These are phyloP conservation scores for Craterocephalus amniculus DNA, from an alignment of 2,797 vertebrate genomes.

Conservation along the genomic window DNA sequence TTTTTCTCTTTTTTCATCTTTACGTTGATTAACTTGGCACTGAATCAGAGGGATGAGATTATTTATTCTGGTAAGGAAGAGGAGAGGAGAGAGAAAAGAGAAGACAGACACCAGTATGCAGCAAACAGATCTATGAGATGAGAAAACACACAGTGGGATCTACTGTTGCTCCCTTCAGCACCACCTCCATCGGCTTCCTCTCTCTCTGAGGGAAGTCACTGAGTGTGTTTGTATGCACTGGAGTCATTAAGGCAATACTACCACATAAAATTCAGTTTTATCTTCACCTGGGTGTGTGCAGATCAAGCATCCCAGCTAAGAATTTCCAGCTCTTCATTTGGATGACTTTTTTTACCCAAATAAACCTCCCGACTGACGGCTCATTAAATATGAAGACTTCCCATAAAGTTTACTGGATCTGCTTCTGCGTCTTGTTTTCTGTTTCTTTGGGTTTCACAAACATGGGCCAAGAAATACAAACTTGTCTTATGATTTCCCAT, in stretches of 20 bases:
- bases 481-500: not conserved
- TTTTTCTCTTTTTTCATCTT: conserved; percentile 17
- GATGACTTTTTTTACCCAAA: too few relatives aligned
- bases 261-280: not conserved
- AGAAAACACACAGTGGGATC: conserved; percentile 42
- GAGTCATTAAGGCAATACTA: conserved; percentile 6
- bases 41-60: conserved; percentile 22
- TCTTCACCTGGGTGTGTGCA: conserved; percentile 1
- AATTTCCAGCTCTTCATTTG: not conserved
- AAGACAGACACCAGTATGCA: not conserved
- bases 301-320: conserved; percentile 14
- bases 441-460: not conserved
- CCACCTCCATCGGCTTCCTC: conserved; percentile 38
- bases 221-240: conserved; percentile 51
- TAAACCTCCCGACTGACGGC: too few relatives aligned
- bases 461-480: too few relatives aligned
- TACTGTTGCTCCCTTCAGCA: conserved; percentile 41
- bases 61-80: conserved; percentile 3
- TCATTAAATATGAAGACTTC: not conserved
- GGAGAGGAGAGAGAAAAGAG: not conserved
- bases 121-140: conserved; percentile 7
- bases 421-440: too few relatives aligned
- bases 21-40: conserved; percentile 47
- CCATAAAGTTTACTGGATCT: too few relatives aligned
- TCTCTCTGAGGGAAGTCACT: conserved; percentile 13